Base-by-base conservation (phyloP, 1,140 invertebrate genomes). In the Whitmania pigra region DNA sequence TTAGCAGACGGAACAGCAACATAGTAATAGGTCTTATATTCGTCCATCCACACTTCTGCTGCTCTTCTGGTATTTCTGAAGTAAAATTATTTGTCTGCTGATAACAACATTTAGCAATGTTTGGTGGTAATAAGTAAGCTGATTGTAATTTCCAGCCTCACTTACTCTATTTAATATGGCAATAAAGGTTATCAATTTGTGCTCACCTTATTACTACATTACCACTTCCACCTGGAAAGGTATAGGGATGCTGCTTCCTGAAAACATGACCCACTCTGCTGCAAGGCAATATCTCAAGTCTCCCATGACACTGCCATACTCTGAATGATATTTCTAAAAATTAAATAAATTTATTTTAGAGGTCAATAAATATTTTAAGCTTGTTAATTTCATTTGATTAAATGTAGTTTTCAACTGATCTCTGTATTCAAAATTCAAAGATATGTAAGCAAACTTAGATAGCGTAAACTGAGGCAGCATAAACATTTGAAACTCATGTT, bases 241-340 rank as follows among this genome's bases (percentile, higher is more conserved):
- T 92, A 84, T 99, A 99, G 57, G 96, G 96, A 77, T 83, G 97
- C 77, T 94, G 94, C 82, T 97, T 97, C 15, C 95, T 86, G 80
- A 99, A 99, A 20, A 99, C 87, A 82, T 99, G 97, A 0, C 94
- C 97, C 0, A 99, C 96, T 79, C 95, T 90, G 53, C 94, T 84
- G 73, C 83, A 83, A 9, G 81, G 80, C 31, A 83, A 80, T 36
- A 82, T 83, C 73, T 82, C 81, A 74, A 83, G 75, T 25, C 74
- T 74, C 15, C 82, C 82, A 76, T 82, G 80, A 73, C 82, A 82
- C 76, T 82, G 80, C 82, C 82, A 82, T 36, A 82, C 79, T 40
- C 81, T 71, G 73, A 82, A 82, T 60, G 82, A 83, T 57, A 83
- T 83, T 72, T 83, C 82, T 83, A 92, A 89, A 77, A 75, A 49